Base-by-base conservation (phyloP, 1,140 invertebrate genomes). In the Triops cancriformis region DNA sequence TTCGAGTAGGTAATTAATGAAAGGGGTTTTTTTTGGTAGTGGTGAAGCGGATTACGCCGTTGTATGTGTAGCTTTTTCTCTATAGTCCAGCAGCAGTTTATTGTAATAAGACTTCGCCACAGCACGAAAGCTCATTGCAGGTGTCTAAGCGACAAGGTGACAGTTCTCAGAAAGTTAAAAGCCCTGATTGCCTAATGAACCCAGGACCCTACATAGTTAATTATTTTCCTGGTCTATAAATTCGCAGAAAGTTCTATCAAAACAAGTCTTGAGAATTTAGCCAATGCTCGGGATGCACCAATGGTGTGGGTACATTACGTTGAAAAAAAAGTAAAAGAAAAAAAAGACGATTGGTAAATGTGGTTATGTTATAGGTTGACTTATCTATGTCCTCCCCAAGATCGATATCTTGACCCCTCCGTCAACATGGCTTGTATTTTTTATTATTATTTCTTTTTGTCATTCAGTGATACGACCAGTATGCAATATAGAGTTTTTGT, bases 401-500 rank as follows among this genome's bases (percentile, higher is more conserved):
- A 23, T 64, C 23, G 18, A 64, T 18, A 64, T 64, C 51, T 64
- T 7, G 51, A 18, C 51, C 51, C 51, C 7, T 7, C 51, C 51
- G 51, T 64, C 14, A 64, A 6, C 1, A 23, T 64, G 51, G 51
- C 51, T 64, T 64, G 51, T 64, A 64, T 64, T 64, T 64, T 64
- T 64, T 45, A 18, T 64, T 64, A 64, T 64, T 64, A 64, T 64
- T 64, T 76, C n/a, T 42, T 75, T 75, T 31, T 76, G 74, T 76
- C 74, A 76, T 76, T 51, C 74, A 76, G 74, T 76, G 74, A 76
- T 76, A 76, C 26, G 74, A 76, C 74, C 74, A 76, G 74, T 76
- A 42, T 76, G 74, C 74, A 76, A 76, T 51, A 76, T 76, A 76
- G 74, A 64, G 14, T 37, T 74, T 76, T 76, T 76, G 37, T 76